Evolutionary conservation across 30 jellyfish, hydroid and myxozoan genomes (phyloP).

Genomic region (Sanderia malayensis): DNA sequence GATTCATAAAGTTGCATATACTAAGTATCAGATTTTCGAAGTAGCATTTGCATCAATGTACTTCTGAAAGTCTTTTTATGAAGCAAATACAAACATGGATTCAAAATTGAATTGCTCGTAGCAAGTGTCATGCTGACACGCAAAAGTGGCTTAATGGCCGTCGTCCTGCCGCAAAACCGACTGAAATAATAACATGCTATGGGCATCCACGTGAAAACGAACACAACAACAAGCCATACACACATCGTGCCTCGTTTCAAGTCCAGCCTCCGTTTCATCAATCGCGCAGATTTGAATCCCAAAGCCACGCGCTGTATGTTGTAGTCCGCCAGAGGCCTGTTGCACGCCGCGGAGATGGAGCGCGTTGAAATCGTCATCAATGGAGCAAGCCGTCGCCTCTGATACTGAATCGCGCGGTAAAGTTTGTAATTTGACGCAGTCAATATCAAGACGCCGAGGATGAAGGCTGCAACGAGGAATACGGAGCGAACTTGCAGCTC

Average conservation of each 20-base stretch:
- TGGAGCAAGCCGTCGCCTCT: conserved; percentile 32
- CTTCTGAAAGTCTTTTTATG: conserved; percentile 20
- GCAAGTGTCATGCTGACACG: conserved; percentile 43
- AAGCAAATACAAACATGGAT: conserved; percentile 20
- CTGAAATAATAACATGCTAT: conserved; percentile 22
- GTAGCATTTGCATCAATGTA: neutral
- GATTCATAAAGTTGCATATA: too few species aligned
- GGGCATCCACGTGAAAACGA: conserved; percentile 43
- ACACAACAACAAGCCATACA: conserved; percentile 32
- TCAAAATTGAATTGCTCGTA: conserved; percentile 17
- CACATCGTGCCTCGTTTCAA: conserved; percentile 41
- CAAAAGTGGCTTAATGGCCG: conserved; percentile 3
- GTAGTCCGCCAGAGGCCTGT: neutral
- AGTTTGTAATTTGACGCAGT: conserved; percentile 20
- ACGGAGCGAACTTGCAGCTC: conserved; percentile 29
- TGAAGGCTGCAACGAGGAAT: conserved; percentile 12
- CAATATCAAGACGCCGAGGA: conserved; percentile 18
- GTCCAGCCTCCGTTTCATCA: neutral
- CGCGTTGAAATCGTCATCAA: conserved; percentile 15
- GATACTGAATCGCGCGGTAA: conserved; percentile 41
- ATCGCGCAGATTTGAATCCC: neutral
- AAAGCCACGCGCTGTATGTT: neutral
- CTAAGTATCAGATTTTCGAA: too few species aligned
- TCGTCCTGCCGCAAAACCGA: neutral
- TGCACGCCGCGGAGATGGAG: neutral